phyloP scores from a whole-genome alignment of 2,888 invertebrate genomes.

The Chloromyia formosa region DNA sequence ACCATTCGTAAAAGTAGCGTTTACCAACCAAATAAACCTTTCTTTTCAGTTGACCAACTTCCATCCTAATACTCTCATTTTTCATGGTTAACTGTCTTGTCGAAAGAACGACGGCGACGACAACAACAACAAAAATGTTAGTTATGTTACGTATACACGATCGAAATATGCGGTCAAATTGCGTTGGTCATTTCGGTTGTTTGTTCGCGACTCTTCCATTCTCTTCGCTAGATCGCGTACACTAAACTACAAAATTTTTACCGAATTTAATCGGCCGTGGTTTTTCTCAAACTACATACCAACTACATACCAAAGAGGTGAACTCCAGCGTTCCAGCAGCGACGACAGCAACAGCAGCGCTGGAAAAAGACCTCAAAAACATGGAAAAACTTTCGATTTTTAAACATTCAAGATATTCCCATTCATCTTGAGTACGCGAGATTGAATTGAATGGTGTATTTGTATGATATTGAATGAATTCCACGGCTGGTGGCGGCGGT shows the following conservation, averaged over 20 bases:
- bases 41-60: no score
- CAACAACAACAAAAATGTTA: background rate
- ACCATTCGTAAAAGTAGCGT: no score
- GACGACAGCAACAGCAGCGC: background rate
- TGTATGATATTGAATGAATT: background rate
- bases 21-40: no score
- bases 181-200: background rate
- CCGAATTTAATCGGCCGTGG: background rate
- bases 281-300: background rate
- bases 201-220: background rate
- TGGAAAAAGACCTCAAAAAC: background rate
- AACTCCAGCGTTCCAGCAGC: background rate
- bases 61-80: background rate
- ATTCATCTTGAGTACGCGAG: background rate
- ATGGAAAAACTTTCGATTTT: slow-evolving; percentile 7
- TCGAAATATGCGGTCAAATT: background rate
- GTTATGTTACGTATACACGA: background rate
- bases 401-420: slow-evolving; percentile 4
- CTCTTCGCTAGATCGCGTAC: background rate
- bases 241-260: background rate
- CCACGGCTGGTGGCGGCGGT: no score
- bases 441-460: slow-evolving; percentile 8
- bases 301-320: no score
- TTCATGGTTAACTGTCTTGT: background rate
- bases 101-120: no score